Evolutionary conservation across 2,888 invertebrate genomes (phyloP).

Genomic region (Mystacides longicornis): DNA sequence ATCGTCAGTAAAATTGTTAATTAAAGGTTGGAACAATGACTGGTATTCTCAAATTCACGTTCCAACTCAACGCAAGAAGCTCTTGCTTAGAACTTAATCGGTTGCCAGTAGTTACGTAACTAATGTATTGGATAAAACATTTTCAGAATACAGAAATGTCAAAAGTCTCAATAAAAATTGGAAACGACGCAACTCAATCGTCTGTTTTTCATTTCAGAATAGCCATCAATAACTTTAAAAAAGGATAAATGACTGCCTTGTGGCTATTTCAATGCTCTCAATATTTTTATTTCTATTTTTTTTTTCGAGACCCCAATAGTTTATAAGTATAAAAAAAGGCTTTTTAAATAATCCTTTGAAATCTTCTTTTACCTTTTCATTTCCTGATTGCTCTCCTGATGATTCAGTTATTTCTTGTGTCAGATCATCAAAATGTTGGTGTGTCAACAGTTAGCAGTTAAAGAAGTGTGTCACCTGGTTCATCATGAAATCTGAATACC

Average conservation of each 20-base stretch:
- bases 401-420: neutral
- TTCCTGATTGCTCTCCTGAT: neutral
- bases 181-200: too few relatives aligned
- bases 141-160: too few relatives aligned
- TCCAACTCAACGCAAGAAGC: too few relatives aligned
- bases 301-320: slow-evolving; percentile 12
- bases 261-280: slow-evolving; percentile 12
- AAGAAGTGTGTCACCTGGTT: slow-evolving; percentile 2
- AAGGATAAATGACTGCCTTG: slow-evolving; percentile 20
- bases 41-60: too few relatives aligned
- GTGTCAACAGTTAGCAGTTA: neutral
- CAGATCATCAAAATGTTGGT: neutral
- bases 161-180: too few relatives aligned
- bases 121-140: too few relatives aligned
- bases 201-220: too few relatives aligned
- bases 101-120: too few relatives aligned
- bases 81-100: too few relatives aligned
- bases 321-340: neutral
- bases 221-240: slow-evolving; percentile 23
- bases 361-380: neutral
- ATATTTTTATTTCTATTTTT: slow-evolving; percentile 10
- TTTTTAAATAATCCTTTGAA: neutral
- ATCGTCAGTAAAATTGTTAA: slow-evolving; percentile 19
- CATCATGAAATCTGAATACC: slow-evolving; percentile 4
- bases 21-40: slow-evolving; percentile 11